Evolutionary conservation across 30 jellyfish, hydroid and myxozoan genomes (phyloP).

Genomic region (Hydractinia symbiolongicarpus): DNA sequence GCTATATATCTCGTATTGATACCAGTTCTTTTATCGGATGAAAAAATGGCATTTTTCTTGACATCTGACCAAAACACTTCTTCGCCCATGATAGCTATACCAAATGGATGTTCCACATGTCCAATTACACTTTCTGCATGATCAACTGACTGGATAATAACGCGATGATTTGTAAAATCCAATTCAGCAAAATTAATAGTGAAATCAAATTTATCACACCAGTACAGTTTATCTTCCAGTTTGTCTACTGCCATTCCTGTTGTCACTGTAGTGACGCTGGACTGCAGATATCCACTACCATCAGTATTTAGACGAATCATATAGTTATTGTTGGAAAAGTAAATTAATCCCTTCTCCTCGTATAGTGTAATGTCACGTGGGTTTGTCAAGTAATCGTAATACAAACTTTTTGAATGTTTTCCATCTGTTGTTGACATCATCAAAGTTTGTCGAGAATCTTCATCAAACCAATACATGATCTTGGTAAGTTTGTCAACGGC

Average conservation of each 20-base stretch:
- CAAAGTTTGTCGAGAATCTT: neutral
- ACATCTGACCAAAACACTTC: neutral
- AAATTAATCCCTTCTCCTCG: neutral
- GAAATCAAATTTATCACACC: neutral
- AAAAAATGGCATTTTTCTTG: neutral
- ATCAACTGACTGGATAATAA: neutral
- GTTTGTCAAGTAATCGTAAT: neutral
- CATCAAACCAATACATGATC: conserved; percentile 1
- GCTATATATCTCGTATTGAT: conserved; percentile 8
- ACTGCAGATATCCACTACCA: neutral
- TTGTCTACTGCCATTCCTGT: neutral
- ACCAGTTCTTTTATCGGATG: neutral
- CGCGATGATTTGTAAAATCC: neutral
- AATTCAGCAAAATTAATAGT: neutral
- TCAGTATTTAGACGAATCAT: conserved; percentile 6
- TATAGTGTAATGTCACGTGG: neutral
- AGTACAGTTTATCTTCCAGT: conserved; percentile 1
- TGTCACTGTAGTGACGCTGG: neutral
- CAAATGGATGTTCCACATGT: no score
- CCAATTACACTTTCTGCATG: neutral
- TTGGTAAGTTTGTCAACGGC: neutral
- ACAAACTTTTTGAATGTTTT: neutral
- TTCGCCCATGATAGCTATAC: neutral
- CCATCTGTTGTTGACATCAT: neutral
- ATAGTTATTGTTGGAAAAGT: neutral